Evolutionary conservation across 1,140 invertebrate genomes (phyloP).

Genomic region (Aphidius gifuensis): DNA sequence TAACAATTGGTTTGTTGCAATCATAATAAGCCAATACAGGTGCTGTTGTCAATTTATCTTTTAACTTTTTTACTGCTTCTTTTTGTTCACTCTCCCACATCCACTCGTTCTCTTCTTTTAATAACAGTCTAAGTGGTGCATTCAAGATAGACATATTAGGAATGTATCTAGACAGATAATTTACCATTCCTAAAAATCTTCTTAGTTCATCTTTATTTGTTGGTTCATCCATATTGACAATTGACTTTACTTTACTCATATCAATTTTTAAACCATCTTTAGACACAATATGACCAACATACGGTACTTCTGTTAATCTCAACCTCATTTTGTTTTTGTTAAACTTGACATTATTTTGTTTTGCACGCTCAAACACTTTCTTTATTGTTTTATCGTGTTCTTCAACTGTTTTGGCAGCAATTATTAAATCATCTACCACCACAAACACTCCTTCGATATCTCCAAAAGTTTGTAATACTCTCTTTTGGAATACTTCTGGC

Average conservation of each 20-base stretch:
- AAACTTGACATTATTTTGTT: constrained; percentile 34
- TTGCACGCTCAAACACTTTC: constrained; percentile 34
- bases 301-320: constrained; percentile 31
- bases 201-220: constrained; percentile 37
- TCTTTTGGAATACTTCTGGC: constrained; percentile 39
- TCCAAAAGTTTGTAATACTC: constrained; percentile 28
- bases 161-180: constrained; percentile 46
- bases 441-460: constrained; percentile 35
- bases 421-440: constrained; percentile 41
- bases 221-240: constrained; percentile 36
- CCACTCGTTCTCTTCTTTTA: constrained; percentile 33
- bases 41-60: constrained; percentile 27
- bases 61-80: constrained; percentile 32
- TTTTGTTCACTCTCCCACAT: constrained; percentile 28
- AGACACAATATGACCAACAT: constrained; percentile 43
- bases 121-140: constrained; percentile 31
- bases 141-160: constrained; percentile 33
- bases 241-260: constrained; percentile 42
- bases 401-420: constrained; percentile 27
- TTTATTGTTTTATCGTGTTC: constrained; percentile 36
- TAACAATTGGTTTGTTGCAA: constrained; percentile 12
- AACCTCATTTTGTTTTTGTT: constrained; percentile 42
- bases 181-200: constrained; percentile 44
- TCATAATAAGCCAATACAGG: constrained; percentile 39
- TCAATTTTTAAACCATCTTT: constrained; percentile 41